Evolutionary conservation across 2,888 invertebrate genomes (phyloP).

Genomic region (Gandaritis pyraliata): DNA sequence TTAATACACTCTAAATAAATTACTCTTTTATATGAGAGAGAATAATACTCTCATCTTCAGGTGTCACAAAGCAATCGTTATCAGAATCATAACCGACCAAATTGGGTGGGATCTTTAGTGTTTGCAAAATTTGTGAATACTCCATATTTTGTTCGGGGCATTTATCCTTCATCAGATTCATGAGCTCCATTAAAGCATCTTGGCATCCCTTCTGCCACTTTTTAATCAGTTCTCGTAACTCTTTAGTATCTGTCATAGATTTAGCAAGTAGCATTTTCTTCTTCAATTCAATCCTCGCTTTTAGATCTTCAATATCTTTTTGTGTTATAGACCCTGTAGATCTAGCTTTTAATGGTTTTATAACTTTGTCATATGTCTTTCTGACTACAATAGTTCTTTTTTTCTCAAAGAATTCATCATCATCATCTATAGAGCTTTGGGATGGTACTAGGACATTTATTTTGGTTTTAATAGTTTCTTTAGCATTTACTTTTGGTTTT

Average conservation of each 20-base stretch:
- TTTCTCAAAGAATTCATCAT: constrained; percentile 67
- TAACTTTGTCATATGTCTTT: constrained; percentile 69
- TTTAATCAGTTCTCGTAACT: constrained; percentile 74
- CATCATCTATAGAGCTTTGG: constrained; percentile 62
- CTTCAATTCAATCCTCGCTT: constrained; percentile 70
- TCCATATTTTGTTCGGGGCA: constrained; percentile 71
- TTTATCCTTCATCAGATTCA: constrained; percentile 72
- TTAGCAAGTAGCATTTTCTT: constrained; percentile 68
- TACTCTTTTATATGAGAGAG: constrained; percentile 58
- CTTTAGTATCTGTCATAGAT: constrained; percentile 72
- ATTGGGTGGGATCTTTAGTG: constrained; percentile 75
- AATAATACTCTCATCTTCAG: constrained; percentile 65
- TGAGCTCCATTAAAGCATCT: constrained; percentile 77
- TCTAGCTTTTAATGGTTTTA: constrained; percentile 66
- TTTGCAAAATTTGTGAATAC: constrained; percentile 75
- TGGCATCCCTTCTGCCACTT: constrained; percentile 84
- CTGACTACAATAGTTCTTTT: constrained; percentile 69
- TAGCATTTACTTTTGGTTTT: constrained; percentile 40
- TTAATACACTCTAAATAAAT: constrained; percentile 24
- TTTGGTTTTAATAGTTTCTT: constrained; percentile 35
- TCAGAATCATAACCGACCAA: constrained; percentile 80
- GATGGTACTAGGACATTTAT: constrained; percentile 40
- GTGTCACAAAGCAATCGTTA: constrained; percentile 75
- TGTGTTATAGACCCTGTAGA: constrained; percentile 77
- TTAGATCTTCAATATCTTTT: constrained; percentile 72